A percentile compares a stretch with the other conserved stretches of the same genome.
Conservation (phyloP, 2,888 invertebrate genomes). For the Cinara cedri region DNA sequence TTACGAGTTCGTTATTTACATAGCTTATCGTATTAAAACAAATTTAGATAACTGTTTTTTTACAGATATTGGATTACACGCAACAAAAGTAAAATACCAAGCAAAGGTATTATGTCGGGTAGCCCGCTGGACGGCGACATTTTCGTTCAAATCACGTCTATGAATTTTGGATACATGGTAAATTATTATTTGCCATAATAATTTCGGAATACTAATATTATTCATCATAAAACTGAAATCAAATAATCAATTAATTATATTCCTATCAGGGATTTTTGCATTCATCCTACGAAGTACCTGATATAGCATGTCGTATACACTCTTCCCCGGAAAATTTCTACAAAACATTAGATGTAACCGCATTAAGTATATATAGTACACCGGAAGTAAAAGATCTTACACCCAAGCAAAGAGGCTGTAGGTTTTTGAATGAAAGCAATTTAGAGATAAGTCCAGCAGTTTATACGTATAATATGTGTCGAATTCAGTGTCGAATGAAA, state of each 20-base stretch:
- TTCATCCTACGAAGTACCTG: conserved; percentile 73
- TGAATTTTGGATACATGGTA: conserved; percentile 72
- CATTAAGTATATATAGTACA: conserved; percentile 69
- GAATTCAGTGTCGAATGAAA: conserved; percentile 63
- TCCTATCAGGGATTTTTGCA: conserved; percentile 72
- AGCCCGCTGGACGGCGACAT: conserved; percentile 78
- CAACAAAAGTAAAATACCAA: conserved; percentile 59
- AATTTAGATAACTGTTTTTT: too few relatives aligned
- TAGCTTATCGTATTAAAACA: not conserved
- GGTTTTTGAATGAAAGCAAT: conserved; percentile 61
- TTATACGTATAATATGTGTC: conserved; percentile 63
- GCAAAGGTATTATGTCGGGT: conserved; percentile 64
- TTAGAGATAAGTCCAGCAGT: conserved; percentile 61
- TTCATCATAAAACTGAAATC: too few relatives aligned
- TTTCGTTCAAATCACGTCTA: conserved; percentile 75
- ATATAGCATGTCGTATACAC: conserved; percentile 67
- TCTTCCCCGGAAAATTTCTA: conserved; percentile 64
- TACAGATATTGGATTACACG: conserved; percentile 69
- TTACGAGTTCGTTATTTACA: conserved; percentile 19
- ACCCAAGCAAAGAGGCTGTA: conserved; percentile 62
- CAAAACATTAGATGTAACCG: conserved; percentile 69
- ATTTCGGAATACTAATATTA: too few relatives aligned
- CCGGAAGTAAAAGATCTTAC: conserved; percentile 64
- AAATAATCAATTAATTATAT: too few relatives aligned
- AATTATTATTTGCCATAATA: not conserved